Evolutionary conservation across 2,888 invertebrate species (phyloP).

Genomic region (Allolobophora icterica): DNA sequence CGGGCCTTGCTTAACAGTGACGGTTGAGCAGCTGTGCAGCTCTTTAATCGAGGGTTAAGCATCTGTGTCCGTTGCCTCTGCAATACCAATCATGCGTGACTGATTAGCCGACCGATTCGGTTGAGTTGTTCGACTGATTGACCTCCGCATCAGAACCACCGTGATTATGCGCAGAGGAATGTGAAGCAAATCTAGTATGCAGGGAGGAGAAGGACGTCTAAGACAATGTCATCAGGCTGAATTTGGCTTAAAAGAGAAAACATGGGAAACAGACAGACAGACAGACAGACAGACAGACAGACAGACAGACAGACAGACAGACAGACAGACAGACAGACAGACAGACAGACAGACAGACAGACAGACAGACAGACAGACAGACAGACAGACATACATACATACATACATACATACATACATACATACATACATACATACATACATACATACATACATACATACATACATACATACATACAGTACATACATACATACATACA

Average conservation of each 20-base stretch:
- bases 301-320: background rate
- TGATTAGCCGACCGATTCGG: background rate
- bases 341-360: no score
- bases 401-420: no score
- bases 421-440: no score
- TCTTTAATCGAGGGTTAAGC: background rate
- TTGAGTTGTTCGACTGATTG: background rate
- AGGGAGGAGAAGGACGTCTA: background rate
- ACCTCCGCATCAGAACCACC: background rate
- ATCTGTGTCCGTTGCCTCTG: background rate
- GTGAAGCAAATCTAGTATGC: background rate
- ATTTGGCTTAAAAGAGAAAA: background rate
- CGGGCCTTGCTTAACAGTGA: background rate
- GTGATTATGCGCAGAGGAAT: background rate
- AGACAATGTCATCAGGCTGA: background rate
- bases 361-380: no score
- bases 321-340: background rate
- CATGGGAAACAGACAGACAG: background rate
- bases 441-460: no score
- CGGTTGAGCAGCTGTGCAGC: background rate
- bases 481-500: no score
- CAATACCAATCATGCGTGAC: background rate
- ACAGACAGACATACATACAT: no score
- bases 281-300: background rate
- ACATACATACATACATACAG: no score